Conservation (phyloP, 2,113 vertebrate genomes). For the Synodontis membranacea region DNA sequence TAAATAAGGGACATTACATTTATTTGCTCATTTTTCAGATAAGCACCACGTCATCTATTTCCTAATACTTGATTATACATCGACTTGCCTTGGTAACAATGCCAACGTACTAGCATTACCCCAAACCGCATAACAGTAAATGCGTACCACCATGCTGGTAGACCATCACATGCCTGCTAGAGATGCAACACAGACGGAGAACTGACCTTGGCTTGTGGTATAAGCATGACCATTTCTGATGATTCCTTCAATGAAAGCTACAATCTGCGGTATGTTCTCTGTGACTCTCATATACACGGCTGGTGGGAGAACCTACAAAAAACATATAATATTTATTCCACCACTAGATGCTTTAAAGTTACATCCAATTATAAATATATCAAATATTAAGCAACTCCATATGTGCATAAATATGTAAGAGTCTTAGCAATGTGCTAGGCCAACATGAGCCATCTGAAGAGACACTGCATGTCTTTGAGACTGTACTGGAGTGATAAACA, state of each 20-base stretch:
- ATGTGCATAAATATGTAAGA: background rate
- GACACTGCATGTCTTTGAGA: background rate
- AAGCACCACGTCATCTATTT: background rate
- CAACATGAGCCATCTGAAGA: background rate
- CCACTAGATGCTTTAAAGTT: background rate
- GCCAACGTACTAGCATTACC: background rate
- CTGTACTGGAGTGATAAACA: background rate
- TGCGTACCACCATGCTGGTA: background rate
- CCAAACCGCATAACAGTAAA: background rate
- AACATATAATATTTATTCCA: background rate
- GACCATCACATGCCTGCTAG: background rate
- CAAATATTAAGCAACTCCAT: background rate
- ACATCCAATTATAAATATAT: background rate
- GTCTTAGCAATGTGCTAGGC: background rate
- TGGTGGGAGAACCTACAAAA: slow-evolving; percentile 84
- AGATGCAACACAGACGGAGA: background rate
- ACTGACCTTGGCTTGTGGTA: slow-evolving; percentile 78
- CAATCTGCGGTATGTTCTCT: slow-evolving; percentile 87
- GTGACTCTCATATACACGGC: slow-evolving; percentile 87
- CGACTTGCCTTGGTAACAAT: background rate
- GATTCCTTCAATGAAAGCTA: slow-evolving; percentile 84
- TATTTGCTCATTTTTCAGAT: background rate
- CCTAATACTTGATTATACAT: background rate
- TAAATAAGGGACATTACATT: background rate
- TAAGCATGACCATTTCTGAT: slow-evolving; percentile 85